A percentile compares a stretch with the other conserved stretches of the same genome.
phyloP scores from a whole-genome alignment of 2,797 vertebrate species.

The Pipistrellus pygmaeus region DNA sequence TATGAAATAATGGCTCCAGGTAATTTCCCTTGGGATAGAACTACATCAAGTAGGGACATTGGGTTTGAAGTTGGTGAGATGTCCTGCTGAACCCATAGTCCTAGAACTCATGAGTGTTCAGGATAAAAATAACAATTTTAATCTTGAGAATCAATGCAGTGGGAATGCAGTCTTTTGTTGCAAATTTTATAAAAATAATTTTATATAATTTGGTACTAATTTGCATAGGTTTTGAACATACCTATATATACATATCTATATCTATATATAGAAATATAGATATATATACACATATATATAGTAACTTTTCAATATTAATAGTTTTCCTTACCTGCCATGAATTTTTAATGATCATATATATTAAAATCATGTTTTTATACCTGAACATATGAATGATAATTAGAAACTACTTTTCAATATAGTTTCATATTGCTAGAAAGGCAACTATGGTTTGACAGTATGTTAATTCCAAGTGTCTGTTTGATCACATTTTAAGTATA shows the following conservation, averaged over 20 bases:
- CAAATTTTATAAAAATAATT: slow-evolving; percentile 22
- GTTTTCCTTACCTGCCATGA: neutral
- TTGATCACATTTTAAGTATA: neutral
- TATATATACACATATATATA: neutral
- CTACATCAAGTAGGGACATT: neutral
- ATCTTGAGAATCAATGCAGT: neutral
- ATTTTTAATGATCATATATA: neutral
- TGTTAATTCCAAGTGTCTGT: neutral
- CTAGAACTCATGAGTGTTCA: slow-evolving; percentile 25
- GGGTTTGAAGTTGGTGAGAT: slow-evolving; percentile 6
- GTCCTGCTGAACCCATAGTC: neutral
- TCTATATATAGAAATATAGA: neutral
- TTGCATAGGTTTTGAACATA: neutral
- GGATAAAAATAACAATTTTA: neutral
- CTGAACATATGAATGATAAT: slow-evolving; percentile 24
- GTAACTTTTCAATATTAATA: slow-evolving; percentile 26
- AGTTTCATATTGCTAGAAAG: slow-evolving; percentile 1
- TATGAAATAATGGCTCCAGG: slow-evolving; percentile 35
- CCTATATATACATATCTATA: neutral
- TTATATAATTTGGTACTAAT: slow-evolving; percentile 60
- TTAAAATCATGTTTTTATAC: neutral
- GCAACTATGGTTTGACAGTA: neutral
- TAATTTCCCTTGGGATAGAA: neutral
- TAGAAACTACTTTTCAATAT: neutral
- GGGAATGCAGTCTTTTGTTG: neutral